Conservation (phyloP, 2,888 invertebrate genomes). For the Volucella inflata region DNA sequence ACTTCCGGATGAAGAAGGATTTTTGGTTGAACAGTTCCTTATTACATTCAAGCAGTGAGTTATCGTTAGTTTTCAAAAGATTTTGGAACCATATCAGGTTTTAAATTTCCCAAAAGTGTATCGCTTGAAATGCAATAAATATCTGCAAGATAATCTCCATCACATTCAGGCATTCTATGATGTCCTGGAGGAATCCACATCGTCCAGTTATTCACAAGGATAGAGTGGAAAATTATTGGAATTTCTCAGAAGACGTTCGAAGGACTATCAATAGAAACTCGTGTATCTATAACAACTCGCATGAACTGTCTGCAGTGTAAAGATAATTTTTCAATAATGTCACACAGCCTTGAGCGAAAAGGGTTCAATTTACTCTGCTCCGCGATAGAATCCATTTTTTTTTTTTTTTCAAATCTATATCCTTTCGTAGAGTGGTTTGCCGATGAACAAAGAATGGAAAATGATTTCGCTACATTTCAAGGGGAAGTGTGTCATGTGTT, state of each 20-base stretch:
- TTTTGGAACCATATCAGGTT: no score
- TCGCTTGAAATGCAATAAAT: background rate
- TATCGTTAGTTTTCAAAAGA: no score
- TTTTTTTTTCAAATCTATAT: constrained; percentile 13
- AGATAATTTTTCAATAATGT: constrained; percentile 73
- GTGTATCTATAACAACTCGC: constrained; percentile 8
- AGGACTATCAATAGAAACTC: background rate
- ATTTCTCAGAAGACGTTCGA: constrained; percentile 20
- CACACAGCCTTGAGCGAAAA: constrained; percentile 44
- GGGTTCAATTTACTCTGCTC: constrained; percentile 34
- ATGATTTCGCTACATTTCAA: constrained; percentile 52
- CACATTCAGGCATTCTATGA: constrained; percentile 26
- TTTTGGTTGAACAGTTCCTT: background rate
- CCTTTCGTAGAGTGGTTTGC: constrained; percentile 5
- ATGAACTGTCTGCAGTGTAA: constrained; percentile 46
- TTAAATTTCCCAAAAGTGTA: no score
- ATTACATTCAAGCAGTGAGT: no score
- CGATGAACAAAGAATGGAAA: constrained; percentile 45
- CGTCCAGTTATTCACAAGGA: constrained; percentile 31
- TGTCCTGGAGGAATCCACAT: constrained; percentile 9
- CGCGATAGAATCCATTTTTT: no score
- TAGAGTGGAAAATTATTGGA: constrained; percentile 37
- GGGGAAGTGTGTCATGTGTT: constrained; percentile 68
- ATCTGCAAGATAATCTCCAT: background rate
- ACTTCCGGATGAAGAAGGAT: background rate